Base-by-base conservation (phyloP, 1,140 invertebrate species). In the Bombus superbus region DNA sequence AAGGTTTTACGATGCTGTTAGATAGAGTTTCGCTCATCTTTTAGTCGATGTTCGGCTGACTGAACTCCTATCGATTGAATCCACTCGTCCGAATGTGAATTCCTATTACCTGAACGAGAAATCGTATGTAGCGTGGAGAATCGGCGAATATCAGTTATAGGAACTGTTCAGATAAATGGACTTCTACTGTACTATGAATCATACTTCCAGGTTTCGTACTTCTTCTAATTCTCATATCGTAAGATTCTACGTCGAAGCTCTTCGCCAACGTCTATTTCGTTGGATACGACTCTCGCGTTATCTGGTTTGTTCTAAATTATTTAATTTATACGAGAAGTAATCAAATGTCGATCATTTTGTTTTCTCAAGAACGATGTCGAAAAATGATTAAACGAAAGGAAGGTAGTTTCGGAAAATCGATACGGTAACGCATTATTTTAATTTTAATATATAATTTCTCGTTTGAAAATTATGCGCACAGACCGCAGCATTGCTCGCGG, bases 111-210 rank as follows among this genome's bases (percentile, higher is more conserved):
- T n/a, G 59, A n/a, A 62, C 28, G 28, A n/a, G 59, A n/a, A 62
- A 28, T n/a, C 28, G 28, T 62, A 62, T n/a, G 59, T 28, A 28
- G 28, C 59, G 10, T 62, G 59, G 28, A n/a, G 59, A 62, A 62
- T 62, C 59, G 25, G 3, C 9, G 28, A 62, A 62, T 28, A 28
- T 62, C 59, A 62, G 59, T n/a, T 62, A n/a, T 13, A 62, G 59
- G 59, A 62, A 62, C 59, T 62, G 59, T 62, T 62, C 59, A 62
- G 59, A 62, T 62, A 62, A 62, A 62, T 62, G 59, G 59, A 62
- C 28, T 62, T 62, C 28, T 62, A 62, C 59, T 62, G 59, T 62
- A n/a, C 28, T n/a, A n/a, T n/a, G 59, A 62, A 62, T 62, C 59
- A n/a, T 11, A n/a, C 10, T 62, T n/a, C 10, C 28, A 5, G 28